Evolutionary conservation across 1,140 invertebrate species (phyloP).

Genomic region (Drosophila ogumai): DNA sequence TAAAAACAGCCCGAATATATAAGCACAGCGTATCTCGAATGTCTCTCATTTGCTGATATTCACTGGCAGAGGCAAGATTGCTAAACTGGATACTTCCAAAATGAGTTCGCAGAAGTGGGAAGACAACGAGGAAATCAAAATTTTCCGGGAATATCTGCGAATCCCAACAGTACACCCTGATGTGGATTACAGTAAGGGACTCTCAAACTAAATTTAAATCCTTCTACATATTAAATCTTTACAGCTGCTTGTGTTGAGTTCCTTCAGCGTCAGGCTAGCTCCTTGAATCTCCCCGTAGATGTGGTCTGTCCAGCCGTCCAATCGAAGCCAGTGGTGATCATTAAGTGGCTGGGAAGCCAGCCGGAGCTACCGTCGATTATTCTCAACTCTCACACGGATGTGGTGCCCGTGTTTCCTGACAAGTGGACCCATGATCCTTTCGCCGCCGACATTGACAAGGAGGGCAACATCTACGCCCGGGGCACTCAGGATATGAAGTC

Average conservation of each 20-base stretch:
- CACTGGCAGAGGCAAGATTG: background rate
- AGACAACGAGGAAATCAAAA: constrained; percentile 89
- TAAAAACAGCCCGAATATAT: background rate
- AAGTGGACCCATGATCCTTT: constrained; percentile 90
- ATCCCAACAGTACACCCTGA: constrained; percentile 93
- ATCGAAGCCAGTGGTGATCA: constrained; percentile 89
- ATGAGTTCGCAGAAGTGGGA: constrained; percentile 68
- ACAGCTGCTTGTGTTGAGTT: constrained; percentile 86
- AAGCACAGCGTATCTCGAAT: background rate
- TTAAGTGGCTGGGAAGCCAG: constrained; percentile 90
- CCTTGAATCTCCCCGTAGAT: constrained; percentile 87
- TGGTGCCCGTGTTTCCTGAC: constrained; percentile 91
- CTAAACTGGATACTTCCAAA: background rate
- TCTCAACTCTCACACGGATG: constrained; percentile 95
- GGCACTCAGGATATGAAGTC: constrained; percentile 89
- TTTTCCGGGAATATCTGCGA: constrained; percentile 92
- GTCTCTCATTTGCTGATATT: constrained; percentile 4
- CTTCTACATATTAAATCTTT: constrained; percentile 18
- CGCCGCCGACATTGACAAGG: constrained; percentile 89
- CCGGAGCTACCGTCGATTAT: constrained; percentile 89
- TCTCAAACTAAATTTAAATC: background rate
- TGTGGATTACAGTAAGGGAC: constrained; percentile 88
- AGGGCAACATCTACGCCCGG: constrained; percentile 92
- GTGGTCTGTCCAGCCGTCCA: constrained; percentile 84
- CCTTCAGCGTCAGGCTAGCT: constrained; percentile 88